A percentile compares a stretch with the other conserved stretches of the same genome.
phyloP scores from a whole-genome alignment of 2,797 vertebrate genomes.

The Carcharodon carcharias region DNA sequence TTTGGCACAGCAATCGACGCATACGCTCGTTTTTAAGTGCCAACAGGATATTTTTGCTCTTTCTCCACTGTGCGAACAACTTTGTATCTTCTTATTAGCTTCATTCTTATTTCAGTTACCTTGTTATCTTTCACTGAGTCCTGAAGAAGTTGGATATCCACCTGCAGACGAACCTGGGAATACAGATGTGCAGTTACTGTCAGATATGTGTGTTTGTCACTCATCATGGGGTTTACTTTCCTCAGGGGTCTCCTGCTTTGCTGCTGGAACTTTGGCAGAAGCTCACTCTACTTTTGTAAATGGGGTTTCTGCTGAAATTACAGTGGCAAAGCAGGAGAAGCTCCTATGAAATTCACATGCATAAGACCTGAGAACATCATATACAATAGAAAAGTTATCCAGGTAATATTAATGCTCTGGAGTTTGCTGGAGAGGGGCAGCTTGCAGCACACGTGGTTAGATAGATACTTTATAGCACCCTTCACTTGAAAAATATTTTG shows the following conservation, averaged over 20 bases:
- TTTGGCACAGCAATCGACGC: background rate
- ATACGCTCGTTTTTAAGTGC: background rate
- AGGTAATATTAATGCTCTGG: background rate
- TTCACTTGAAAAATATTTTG: background rate
- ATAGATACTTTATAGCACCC: background rate
- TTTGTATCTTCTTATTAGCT: constrained; percentile 18
- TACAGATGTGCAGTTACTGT: background rate
- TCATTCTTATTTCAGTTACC: constrained; percentile 34
- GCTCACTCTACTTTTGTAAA: background rate
- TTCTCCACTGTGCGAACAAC: background rate
- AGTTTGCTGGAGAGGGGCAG: background rate
- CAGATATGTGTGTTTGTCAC: background rate
- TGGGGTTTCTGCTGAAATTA: background rate
- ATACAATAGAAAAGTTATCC: background rate
- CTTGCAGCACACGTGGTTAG: background rate
- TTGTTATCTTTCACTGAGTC: constrained; percentile 12
- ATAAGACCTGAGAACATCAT: background rate
- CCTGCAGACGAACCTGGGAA: background rate
- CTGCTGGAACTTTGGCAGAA: background rate
- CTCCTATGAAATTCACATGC: background rate
- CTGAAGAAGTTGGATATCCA: constrained; percentile 31
- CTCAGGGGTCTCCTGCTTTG: background rate
- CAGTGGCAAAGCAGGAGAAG: background rate
- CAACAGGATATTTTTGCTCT: background rate
- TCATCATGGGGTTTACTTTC: background rate